These are phyloP conservation scores for Hylomyscus alleni DNA, from an alignment of 2,797 vertebrate species.

Conservation along the genomic window DNA sequence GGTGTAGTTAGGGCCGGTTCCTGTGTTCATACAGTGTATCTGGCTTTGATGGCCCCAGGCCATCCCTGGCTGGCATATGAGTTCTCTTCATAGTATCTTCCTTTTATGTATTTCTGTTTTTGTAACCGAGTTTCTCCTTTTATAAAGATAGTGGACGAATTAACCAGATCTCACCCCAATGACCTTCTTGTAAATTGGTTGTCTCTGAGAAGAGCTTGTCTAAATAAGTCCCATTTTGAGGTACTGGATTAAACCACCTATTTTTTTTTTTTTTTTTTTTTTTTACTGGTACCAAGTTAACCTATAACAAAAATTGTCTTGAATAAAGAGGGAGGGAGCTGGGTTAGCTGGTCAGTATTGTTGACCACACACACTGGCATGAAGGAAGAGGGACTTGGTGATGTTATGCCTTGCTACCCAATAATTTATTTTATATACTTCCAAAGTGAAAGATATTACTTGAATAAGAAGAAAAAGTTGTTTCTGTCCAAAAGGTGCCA, in stretches of 20 bases:
- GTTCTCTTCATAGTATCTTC: not conserved
- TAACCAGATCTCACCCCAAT: not conserved
- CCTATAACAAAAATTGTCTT: not conserved
- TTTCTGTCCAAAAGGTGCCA: not conserved
- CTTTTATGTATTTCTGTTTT: not conserved
- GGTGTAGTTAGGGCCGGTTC: not conserved
- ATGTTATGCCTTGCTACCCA: not conserved
- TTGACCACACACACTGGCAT: too few species aligned
- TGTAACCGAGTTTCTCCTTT: not conserved
- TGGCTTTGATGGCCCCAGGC: not conserved
- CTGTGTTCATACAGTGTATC: not conserved
- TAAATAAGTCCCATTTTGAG: not conserved
- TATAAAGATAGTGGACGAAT: not conserved
- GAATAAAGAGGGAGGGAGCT: not conserved
- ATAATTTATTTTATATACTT: conserved; percentile 30
- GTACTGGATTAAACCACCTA: not conserved
- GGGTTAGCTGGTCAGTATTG: rapidly evolving
- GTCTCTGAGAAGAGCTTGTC: conserved; percentile 15
- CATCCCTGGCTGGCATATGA: not conserved
- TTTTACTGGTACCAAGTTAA: not conserved
- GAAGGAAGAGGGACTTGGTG: not conserved
- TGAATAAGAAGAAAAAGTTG: conserved; percentile 6
- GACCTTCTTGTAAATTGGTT: not conserved
- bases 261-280: not conserved
- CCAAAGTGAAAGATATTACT: conserved; percentile 32